Evolutionary conservation across 2,888 invertebrate species (phyloP).

Genomic region (Cordylochernes scorpioides): DNA sequence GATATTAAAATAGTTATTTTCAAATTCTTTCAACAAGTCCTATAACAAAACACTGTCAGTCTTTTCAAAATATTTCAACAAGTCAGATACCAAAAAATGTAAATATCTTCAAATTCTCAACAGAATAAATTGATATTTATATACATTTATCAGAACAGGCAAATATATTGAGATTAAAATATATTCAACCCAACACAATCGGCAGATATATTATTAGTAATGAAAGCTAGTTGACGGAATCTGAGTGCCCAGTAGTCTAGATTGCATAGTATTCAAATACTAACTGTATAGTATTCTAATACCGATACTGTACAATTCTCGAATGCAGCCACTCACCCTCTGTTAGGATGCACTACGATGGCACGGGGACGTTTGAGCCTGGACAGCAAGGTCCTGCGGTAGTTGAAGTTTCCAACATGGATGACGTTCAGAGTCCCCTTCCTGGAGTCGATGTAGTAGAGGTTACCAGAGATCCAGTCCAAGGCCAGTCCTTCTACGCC

Average conservation of each 20-base stretch:
- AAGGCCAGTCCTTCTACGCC: slow-evolving; percentile 84
- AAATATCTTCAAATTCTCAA: not conserved
- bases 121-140: not conserved
- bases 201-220: no score
- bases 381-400: slow-evolving; percentile 51
- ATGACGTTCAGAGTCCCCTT: slow-evolving; percentile 80
- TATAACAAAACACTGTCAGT: not conserved
- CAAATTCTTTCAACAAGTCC: not conserved
- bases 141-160: not conserved
- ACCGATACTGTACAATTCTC: no score
- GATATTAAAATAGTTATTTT: not conserved
- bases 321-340: slow-evolving; percentile 40
- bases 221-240: no score
- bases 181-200: not conserved
- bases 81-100: not conserved
- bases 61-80: not conserved
- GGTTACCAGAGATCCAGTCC: slow-evolving; percentile 80
- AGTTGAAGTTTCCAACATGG: slow-evolving; percentile 55
- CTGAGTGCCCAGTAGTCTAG: no score
- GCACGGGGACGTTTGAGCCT: slow-evolving; percentile 76
- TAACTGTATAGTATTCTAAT: no score
- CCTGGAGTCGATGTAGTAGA: slow-evolving; percentile 80
- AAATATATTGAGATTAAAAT: not conserved
- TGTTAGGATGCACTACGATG: slow-evolving; percentile 85
- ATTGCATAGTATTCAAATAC: no score